Base-by-base conservation (phyloP, 2,113 vertebrate genomes). In the Vidua chalybeata region DNA sequence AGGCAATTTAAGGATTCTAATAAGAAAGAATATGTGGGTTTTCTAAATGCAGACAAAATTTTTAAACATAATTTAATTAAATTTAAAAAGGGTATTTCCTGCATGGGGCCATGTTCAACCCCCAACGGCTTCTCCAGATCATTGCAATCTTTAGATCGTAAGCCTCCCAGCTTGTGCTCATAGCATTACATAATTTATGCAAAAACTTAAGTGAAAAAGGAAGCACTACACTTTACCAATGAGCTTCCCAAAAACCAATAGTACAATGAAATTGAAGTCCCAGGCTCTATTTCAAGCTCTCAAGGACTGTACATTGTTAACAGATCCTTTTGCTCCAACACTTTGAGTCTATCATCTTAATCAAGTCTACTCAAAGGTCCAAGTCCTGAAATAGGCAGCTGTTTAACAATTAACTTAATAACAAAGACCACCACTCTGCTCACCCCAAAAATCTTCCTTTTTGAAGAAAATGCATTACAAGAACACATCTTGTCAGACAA, bases 381-480 rank as follows among this genome's bases (percentile, higher is more conserved):
- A 41, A 79, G 31, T 26, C 24, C 46, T 56, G 52, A 69, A 79
- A 54, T 18, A 41, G 13, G 23, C 17, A 87, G 54, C 30, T 64
- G 22, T 31, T n/a, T 54, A 56, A 39, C 39, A 81, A 87, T 35
- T 59, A 45, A 61, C 52, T 82, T n/a, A 77, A 4, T 14, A 72
- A 61, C 20, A 58, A 63, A 67, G 11, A 87, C 4, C 55, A 73
- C 10, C 10, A 27, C 30, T 39, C 52, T 67, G 51, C 46, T 87
- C 49, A 76, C 2, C 27, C 43, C 33, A 22, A 24, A 23, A 58
- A 49, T 48, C 45, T 31, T 55, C 19, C n/a, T 89, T 66, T 92
- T 46, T 0, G 0, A 7, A 84, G 11, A 58, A 74, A 17, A 62
- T 10, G 63, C 2, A 1, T 72, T 61, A 67, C 22, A 74, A 78